Evolutionary conservation across 2,113 vertebrate species (phyloP).

Genomic region (Labeo catla): DNA sequence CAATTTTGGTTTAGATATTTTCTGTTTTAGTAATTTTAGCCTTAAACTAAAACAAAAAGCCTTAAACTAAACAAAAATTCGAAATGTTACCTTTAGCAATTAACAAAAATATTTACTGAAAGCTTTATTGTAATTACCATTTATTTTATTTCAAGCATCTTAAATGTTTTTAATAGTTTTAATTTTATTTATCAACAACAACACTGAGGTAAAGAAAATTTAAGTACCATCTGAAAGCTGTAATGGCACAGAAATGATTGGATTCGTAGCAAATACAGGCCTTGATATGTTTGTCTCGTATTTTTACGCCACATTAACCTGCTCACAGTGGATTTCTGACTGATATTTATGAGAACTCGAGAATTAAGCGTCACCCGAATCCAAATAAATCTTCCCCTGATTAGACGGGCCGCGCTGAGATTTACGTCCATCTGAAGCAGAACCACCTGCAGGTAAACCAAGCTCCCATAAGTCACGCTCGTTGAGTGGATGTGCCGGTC

Average conservation of each 20-base stretch:
- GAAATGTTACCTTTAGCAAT: no score
- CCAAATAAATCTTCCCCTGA: conserved; percentile 52
- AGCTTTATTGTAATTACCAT: no score
- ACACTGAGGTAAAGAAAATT: no score
- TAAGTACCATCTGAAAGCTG: not conserved
- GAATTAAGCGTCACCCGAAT: conserved; percentile 18
- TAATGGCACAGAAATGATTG: not conserved
- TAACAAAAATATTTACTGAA: no score
- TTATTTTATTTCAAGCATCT: no score
- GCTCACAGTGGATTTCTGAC: not conserved
- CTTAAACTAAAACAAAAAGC: no score
- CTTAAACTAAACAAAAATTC: no score
- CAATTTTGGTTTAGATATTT: no score
- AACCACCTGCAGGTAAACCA: conserved; percentile 53
- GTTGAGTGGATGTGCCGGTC: conserved; percentile 45
- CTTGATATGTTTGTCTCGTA: conserved; percentile 30
- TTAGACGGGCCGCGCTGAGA: conserved; percentile 38
- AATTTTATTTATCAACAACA: no score
- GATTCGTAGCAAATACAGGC: conserved; percentile 9
- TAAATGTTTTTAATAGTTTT: no score
- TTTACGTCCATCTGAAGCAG: conserved; percentile 38
- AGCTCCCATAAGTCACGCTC: conserved; percentile 46
- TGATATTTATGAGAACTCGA: conserved; percentile 38
- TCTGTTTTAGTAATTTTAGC: no score
- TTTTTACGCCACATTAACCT: not conserved